Evolutionary conservation across 2,113 vertebrate genomes (phyloP).

Genomic region (Hirundichthys speculiger): DNA sequence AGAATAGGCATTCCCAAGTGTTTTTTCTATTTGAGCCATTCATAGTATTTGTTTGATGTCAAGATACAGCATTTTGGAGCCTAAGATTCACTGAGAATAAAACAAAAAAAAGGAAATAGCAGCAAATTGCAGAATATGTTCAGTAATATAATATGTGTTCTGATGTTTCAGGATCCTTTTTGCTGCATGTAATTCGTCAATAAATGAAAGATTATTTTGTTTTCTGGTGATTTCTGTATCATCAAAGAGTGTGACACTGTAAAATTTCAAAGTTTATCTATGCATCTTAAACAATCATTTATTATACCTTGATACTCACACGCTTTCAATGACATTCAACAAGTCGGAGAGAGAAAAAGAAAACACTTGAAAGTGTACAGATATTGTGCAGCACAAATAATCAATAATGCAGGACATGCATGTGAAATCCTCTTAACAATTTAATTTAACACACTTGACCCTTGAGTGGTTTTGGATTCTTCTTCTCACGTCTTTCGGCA

Average conservation of each 20-base stretch:
- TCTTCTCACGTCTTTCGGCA: constrained; percentile 34
- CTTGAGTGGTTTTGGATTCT: constrained; percentile 48
- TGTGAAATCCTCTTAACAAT: constrained; percentile 55
- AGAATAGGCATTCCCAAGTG: no score
- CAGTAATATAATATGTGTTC: no score
- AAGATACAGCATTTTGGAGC: no score
- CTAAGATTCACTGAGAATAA: no score
- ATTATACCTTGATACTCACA: background rate
- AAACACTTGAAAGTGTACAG: constrained; percentile 27
- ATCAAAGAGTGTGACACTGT: background rate
- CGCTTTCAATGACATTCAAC: background rate
- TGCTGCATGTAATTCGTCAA: no score
- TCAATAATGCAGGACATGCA: constrained; percentile 33
- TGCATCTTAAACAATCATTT: background rate
- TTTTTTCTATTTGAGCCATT: no score
- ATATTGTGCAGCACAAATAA: constrained; percentile 13
- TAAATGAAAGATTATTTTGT: no score
- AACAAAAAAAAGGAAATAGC: no score
- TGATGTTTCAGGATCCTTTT: no score
- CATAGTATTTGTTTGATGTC: no score
- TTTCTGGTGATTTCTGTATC: background rate
- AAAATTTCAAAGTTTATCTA: background rate
- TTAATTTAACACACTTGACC: constrained; percentile 49
- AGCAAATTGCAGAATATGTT: no score
- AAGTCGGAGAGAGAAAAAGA: constrained; percentile 1